Conservation (phyloP, 2,113 vertebrate species). For the Sturnus vulgaris region DNA sequence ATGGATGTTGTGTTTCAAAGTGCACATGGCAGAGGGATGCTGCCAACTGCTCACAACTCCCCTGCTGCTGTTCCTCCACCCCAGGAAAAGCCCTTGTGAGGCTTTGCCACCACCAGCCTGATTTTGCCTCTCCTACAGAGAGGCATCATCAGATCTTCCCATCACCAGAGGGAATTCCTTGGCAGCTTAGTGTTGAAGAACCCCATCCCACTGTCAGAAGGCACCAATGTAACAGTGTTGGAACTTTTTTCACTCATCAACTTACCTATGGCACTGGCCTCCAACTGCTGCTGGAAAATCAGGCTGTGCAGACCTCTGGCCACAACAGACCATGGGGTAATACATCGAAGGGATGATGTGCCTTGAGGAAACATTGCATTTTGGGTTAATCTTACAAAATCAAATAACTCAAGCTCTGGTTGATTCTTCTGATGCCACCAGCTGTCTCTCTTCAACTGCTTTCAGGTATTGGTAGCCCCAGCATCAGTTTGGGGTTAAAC, state of each 20-base stretch:
- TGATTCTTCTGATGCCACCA: background rate
- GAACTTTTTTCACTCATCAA: background rate
- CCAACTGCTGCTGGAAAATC: background rate
- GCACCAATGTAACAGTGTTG: background rate
- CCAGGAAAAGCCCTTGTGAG: background rate
- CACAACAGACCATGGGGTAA: background rate
- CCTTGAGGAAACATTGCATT: background rate
- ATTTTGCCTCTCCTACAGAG: background rate
- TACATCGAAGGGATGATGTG: background rate
- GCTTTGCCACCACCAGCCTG: background rate
- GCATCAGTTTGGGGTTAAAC: background rate
- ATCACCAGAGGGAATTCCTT: background rate
- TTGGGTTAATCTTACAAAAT: background rate
- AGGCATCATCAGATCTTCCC: background rate
- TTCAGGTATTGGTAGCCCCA: background rate
- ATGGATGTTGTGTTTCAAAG: background rate
- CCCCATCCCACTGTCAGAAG: background rate
- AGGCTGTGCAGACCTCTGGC: background rate
- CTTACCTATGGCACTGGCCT: accelerated
- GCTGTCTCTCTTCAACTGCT: background rate
- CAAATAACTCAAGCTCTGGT: background rate
- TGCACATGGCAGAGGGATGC: accelerated
- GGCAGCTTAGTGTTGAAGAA: background rate
- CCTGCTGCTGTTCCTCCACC: accelerated
- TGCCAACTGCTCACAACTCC: accelerated